These are phyloP conservation scores for Scaptomyza tumidula DNA, from an alignment of 2,888 invertebrate genomes.

Conservation along the genomic window DNA sequence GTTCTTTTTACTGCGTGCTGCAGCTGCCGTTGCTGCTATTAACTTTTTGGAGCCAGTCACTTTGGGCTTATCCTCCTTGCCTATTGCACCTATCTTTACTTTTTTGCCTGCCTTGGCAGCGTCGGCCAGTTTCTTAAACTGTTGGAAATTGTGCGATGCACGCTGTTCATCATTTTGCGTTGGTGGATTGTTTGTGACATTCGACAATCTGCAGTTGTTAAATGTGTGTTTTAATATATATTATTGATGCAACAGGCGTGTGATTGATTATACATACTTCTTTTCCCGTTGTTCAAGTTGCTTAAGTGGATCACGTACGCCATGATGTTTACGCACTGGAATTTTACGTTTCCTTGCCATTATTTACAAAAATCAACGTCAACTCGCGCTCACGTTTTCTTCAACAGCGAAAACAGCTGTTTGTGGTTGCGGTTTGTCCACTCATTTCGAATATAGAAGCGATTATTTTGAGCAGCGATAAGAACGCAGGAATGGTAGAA, in stretches of 20 bases:
- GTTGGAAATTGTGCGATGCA: constrained; percentile 89
- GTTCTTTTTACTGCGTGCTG: constrained; percentile 83
- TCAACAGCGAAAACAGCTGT: constrained; percentile 40
- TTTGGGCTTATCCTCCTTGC: constrained; percentile 82
- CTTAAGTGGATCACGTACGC: constrained; percentile 90
- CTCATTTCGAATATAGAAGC: not conserved
- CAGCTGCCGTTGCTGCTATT: constrained; percentile 50
- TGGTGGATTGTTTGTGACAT: constrained; percentile 91
- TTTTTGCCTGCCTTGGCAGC: constrained; percentile 82
- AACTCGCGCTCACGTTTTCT: constrained; percentile 49
- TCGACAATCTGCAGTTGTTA: constrained; percentile 86
- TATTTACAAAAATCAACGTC: constrained; percentile 42
- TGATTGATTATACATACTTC: constrained; percentile 86
- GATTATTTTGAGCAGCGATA: not conserved
- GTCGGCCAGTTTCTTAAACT: constrained; percentile 87
- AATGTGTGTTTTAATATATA: not conserved
- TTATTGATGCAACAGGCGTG: not conserved
- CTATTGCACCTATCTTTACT: constrained; percentile 72
- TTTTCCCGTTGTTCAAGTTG: constrained; percentile 86
- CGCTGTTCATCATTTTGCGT: constrained; percentile 89
- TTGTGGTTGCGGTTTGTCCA: constrained; percentile 3
- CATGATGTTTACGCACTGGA: constrained; percentile 91
- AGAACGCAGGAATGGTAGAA: not conserved
- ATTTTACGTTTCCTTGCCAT: constrained; percentile 88
- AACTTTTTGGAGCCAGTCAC: constrained; percentile 40